Base-by-base conservation (phyloP, 2,113 vertebrate genomes). In the Neoarius graeffei region DNA sequence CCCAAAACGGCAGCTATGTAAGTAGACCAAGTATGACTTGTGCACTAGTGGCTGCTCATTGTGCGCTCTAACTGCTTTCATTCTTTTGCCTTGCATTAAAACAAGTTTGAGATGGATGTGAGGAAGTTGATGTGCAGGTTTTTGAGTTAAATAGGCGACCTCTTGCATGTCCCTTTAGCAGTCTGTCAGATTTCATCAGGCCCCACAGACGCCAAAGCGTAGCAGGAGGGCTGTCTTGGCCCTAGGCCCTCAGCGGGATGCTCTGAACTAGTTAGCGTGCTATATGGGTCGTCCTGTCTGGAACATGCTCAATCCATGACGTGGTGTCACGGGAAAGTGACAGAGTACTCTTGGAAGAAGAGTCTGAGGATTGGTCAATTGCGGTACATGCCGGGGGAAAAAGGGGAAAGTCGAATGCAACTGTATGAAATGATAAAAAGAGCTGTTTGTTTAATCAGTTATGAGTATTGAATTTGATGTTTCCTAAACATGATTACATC, bases 1-100 rank as follows among this genome's bases (percentile, higher is more conserved):
- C 94, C 94, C 0, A 89, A 89, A 62, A 85, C 95, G 0, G 96
- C 97, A 0, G 96, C 97, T 88, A 97, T 99, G 98, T 88, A 85
- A 91, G 90, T 87, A 79, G 71, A 25, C n/a, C 77, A 64, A 66
- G 27, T 50, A 52, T 56, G 56, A 11, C 30, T 66, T 30, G 52
- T 71, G 19, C 52, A n/a, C 2, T 69, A 82, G 23, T 62, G 13
- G 10, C 2, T 59, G 7, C 54, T 59, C 27, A 30, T 52, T 48
- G 14, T 83, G 11, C 50, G 1, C 11, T 85, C 60, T 86, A 10
- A 2, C 27, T 89, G 13, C 59, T 20, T 71, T 87, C 42, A 66
- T 83, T 83, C 17, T 3, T 64, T 48, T 48, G 42, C 20, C 30
- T 20, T 62, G 13, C 64, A 23, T 42, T 35, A 27, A 11, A 23